Evolutionary conservation across 2,888 invertebrate genomes (phyloP).

Genomic region (Sarcophaga subvicina): DNA sequence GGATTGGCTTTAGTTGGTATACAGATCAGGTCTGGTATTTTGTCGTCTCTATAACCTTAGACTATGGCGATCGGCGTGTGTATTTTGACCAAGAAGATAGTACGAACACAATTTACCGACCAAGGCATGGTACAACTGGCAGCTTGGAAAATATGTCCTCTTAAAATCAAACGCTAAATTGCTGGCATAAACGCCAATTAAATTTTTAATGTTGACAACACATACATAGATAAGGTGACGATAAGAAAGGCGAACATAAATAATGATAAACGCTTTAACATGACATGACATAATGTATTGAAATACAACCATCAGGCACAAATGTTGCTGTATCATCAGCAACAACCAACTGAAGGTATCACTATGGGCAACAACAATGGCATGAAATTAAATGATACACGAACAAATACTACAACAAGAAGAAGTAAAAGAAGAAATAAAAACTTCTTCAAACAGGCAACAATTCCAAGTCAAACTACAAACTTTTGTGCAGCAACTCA

Average conservation of each 20-base stretch:
- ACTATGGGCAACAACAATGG: background rate
- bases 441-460: background rate
- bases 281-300: constrained; percentile 16
- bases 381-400: background rate
- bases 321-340: background rate
- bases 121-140: too few relatives aligned
- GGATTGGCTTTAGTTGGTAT: too few relatives aligned
- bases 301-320: constrained; percentile 29
- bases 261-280: constrained; percentile 50
- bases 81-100: too few relatives aligned
- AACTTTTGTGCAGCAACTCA: background rate
- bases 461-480: background rate
- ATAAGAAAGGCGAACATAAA: constrained; percentile 51
- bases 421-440: constrained; percentile 3
- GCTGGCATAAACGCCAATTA: background rate
- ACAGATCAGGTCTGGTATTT: too few relatives aligned
- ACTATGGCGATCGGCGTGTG: too few relatives aligned
- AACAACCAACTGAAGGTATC: constrained; percentile 2
- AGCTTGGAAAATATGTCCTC: too few relatives aligned
- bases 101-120: too few relatives aligned
- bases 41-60: too few relatives aligned
- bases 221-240: constrained; percentile 1
- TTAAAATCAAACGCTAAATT: background rate
- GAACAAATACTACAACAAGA: background rate
- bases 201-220: too few relatives aligned